Evolutionary conservation across 2,888 invertebrate species (phyloP), one percentile per base, ranked within the genome.

Genomic region (Arenicola marina): DNA sequence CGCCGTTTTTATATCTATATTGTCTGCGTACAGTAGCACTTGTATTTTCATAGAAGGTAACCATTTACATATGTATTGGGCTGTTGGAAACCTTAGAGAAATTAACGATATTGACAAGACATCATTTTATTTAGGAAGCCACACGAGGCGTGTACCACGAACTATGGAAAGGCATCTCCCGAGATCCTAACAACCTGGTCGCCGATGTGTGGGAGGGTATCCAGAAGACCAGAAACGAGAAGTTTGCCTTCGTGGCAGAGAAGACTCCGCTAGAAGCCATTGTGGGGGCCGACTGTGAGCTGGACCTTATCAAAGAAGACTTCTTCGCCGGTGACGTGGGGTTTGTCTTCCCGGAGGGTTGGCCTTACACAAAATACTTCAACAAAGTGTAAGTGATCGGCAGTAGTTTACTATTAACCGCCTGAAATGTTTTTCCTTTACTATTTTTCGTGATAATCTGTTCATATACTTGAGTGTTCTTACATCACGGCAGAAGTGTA

Each of bases 321-420:
- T 73, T 76, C 60, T 69, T 72, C 15, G 71, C 74, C 1, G 62
- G 74, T 11, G 73, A 73, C 33, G 78, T 76, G 61, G 73, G 73
- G 3, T 65, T 78, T 33, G 72, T 71, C 2, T 67, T 79, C 21
- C 76, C 73, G 1, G 75, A 76, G 29, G 70, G 74, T 21, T 78
- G 78, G 1, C 69, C 74, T 2, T 76, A 72, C 61, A 72, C 64
- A 3, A 62, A 67, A 29, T 63, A 75, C 18, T 75, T 79, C 43
- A 71, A 75, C 7, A 63, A 74, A 7, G 67, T 69, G 79, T 79
- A 69, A 76, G 77, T 73, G n/a, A n/a, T n/a, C n/a, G n/a, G n/a
- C n/a, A n/a, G 34, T 2, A n/a, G n/a, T n/a, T n/a, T n/a, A n/a
- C n/a, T n/a, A n/a, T n/a, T n/a, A n/a, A n/a, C n/a, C n/a, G n/a